Base-by-base conservation (phyloP, 2,797 vertebrate genomes). In the Sebastes steindachneri region DNA sequence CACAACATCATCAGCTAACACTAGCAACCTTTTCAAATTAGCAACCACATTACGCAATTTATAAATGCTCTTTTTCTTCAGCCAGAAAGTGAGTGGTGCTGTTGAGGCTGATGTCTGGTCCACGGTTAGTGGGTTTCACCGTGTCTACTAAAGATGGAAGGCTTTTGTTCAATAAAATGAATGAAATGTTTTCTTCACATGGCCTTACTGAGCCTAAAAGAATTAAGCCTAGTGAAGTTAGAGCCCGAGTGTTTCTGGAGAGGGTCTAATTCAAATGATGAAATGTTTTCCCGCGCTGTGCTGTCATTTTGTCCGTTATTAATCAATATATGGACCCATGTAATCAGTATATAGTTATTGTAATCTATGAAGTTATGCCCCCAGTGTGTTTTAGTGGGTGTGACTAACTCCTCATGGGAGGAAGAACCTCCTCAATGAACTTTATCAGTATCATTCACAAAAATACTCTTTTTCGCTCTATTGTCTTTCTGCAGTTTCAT, bases 1-100 rank as follows among this genome's bases (percentile, higher is more conserved):
- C 83, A 79, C 76, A 84, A 78, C 87, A 76, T 68, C 65, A 76
- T 68, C 65, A 76, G 92, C 93, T 93, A 94, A 91, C 89, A 82
- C 76, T 85, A 89, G 90, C 84, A 31, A 29, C 76, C 33, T 69
- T 88, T 91, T 84, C 81, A 87, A 87, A 85, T 87, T 74, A 88
- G 85, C 84, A 77, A 19, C 83, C 29, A 84, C 53, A 37, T 80
- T 80, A 77, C 76, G 84, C 75, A 85, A 79, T 87, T 85, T 51
- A 26, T 29, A 53, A 76, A 74, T 25, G 31, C 15, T 6, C 1
- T 58, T 74, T 63, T 60, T 74, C 80, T 63, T 12, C 19, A 25
- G 54, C 11, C 69, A 55, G 60, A 82, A 82, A 91, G 83, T 74
- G 73, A 75, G 62, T 31, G 58, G 64, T 55, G 48, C 79, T 10